Percentiles rank a stretch among this genome's conserved stretches.
Conservation (phyloP, 2,113 vertebrate genomes). For the Xyrauchen texanus region DNA sequence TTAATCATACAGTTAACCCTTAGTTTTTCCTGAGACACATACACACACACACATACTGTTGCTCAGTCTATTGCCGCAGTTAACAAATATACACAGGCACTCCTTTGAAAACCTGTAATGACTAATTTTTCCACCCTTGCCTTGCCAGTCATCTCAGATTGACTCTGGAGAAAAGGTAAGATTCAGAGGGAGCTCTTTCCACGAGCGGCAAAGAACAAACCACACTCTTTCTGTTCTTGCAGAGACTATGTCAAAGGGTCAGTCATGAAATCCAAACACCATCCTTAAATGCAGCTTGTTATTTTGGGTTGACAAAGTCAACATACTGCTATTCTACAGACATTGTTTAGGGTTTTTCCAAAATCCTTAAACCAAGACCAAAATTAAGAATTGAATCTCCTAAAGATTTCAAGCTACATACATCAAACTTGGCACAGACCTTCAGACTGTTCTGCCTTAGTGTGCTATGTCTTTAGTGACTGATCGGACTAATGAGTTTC, state of each 20-base stretch:
- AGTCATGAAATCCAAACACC: neutral
- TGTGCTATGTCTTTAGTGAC: too few relatives aligned
- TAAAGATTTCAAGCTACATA: too few relatives aligned
- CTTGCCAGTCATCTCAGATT: slow-evolving; percentile 73
- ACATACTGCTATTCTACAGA: too few relatives aligned
- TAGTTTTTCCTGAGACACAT: neutral
- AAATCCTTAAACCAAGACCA: too few relatives aligned
- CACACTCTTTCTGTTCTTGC: neutral
- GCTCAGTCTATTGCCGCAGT: too few relatives aligned
- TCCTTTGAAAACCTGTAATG: slow-evolving; percentile 47
- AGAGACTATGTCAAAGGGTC: neutral
- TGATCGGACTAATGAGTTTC: too few relatives aligned
- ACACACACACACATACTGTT: too few relatives aligned
- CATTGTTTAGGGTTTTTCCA: too few relatives aligned
- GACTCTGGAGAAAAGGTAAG: slow-evolving; percentile 75
- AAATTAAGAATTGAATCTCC: too few relatives aligned
- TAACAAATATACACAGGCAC: too few relatives aligned
- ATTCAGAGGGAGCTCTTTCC: slow-evolving; percentile 36
- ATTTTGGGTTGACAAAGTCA: neutral
- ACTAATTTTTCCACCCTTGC: slow-evolving; percentile 64
- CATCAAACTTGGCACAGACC: too few relatives aligned
- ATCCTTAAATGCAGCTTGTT: neutral
- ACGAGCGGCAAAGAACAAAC: neutral
- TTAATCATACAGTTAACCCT: neutral
- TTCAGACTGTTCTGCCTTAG: too few relatives aligned